Evolutionary conservation across 2,888 invertebrate species (phyloP), one percentile per base, ranked within the genome.

Genomic region (Philonicus albiceps): DNA sequence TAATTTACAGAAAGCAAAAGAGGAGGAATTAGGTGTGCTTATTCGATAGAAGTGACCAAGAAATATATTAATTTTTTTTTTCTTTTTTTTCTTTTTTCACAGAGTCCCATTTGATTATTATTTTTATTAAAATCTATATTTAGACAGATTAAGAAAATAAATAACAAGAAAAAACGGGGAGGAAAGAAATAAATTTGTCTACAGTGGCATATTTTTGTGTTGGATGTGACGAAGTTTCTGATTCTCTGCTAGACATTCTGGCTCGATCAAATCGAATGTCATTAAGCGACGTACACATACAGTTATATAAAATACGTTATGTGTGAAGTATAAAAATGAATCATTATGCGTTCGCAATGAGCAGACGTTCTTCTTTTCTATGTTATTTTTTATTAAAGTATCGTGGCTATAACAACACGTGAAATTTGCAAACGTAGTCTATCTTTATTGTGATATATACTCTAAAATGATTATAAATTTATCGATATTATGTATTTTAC

Each of bases 221-320:
- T 83, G 64, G 81, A 55, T 64, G 37, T 64, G 81, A 83, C 64
- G 64, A 83, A 19, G 34, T 31, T 81, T 34, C 64, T 83, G 34
- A 34, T 83, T 27, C 22, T 83, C 81, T 64, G 81, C 81, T 64
- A 83, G 81, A 83, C 81, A 83, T 83, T 83, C 64, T 83, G 81
- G 64, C 81, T 83, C 81, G 81, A 64, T 83, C 34, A 55, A 34
- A 64, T 53, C 81, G 64, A 34, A 83, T 83, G 64, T 19, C 27
- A 83, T 34, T 83, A 83, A 83, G 64, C 34, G 64, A 43, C 16
- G n/a, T 31, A 55, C 55, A 34, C 34, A 83, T 37, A 83, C 64
- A 19, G 34, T 22, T 19, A 80, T 16, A 49, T 49, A 49, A n/a
- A 73, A 73, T 73, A 30, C 72, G 13, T 27, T 73, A 30, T 30